Percentiles rank a stretch among this genome's conserved stretches.
Evolutionary conservation across 2,113 vertebrate species (phyloP).

Genomic region (Sturnus vulgaris): DNA sequence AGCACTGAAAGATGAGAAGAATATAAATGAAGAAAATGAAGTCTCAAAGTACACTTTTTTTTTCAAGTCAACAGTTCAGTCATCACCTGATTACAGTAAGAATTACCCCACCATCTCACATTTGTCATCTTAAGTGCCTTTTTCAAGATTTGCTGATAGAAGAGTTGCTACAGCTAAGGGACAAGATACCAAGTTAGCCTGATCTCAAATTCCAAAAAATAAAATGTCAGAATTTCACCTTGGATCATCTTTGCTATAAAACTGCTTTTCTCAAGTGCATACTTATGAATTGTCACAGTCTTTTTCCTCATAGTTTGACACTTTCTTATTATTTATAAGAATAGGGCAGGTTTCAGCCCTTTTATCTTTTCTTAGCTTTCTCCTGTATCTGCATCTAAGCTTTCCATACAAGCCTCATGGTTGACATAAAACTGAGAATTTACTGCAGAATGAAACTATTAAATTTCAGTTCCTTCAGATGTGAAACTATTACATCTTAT

Average conservation of each 20-base stretch:
- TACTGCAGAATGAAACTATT: background rate
- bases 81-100: background rate
- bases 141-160: background rate
- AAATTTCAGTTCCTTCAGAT: background rate
- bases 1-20: background rate
- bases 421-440: background rate
- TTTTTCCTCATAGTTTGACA: background rate
- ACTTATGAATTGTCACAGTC: background rate
- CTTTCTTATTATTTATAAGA: background rate
- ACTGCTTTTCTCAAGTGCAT: background rate
- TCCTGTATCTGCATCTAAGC: background rate
- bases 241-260: background rate
- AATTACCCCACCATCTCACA: background rate
- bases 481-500: background rate
- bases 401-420: background rate
- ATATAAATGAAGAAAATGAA: background rate
- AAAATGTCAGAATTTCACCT: background rate
- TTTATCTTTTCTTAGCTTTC: background rate
- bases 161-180: background rate
- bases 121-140: fast-evolving
- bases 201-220: background rate
- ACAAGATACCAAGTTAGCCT: background rate
- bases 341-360: background rate
- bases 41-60: background rate
- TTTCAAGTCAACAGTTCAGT: background rate